Base-by-base conservation (phyloP, 2,797 vertebrate species). In the Lagocephalus sceleratus region DNA sequence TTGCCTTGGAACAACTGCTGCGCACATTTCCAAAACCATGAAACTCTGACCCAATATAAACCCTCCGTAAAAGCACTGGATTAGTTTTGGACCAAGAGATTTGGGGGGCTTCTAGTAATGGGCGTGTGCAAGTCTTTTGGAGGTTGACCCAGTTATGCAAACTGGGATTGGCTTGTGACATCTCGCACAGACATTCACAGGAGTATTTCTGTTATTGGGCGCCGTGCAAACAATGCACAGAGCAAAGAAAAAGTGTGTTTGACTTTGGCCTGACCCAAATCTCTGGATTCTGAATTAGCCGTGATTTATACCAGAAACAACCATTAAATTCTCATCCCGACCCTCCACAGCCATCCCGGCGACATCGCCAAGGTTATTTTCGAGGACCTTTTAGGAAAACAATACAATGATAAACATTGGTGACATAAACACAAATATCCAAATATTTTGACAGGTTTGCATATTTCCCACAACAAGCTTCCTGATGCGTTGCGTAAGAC, bases 61-160 rank as follows among this genome's bases (percentile, higher is more conserved):
- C 50, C 54, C 21, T 29, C 61, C 60, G 49, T 57, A 63, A 51
- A 70, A 38, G 56, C 32, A 25, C 53, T 73, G 71, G 68, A 67
- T 71, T 48, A 12, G 51, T 60, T 68, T 54, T 3, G 16, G 42
- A 29, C 46, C 75, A 68, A 38, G 45, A 62, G 57, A 50, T 52
- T 59, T 47, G 55, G 1, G 55, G 1, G 32, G 21, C 47, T 75
- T 54, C 17, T 49, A 23, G 49, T 43, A 29, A 61, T 54, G 70
- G 52, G 55, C 55, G 70, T 84, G 78, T 66, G 70, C 75, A 72
- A 64, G 53, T 62, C 39, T 59, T 63, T 49, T 51, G 6, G 55
- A 60, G 51, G 63, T 78, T 61, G 43, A 61, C 64, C 45, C 49
- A 48, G 23, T 58, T 56, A 51, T 53, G n/a, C 10, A 69, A 63